Conservation (phyloP, 2,797 vertebrate genomes). For the Chelidonichthys spinosus region DNA sequence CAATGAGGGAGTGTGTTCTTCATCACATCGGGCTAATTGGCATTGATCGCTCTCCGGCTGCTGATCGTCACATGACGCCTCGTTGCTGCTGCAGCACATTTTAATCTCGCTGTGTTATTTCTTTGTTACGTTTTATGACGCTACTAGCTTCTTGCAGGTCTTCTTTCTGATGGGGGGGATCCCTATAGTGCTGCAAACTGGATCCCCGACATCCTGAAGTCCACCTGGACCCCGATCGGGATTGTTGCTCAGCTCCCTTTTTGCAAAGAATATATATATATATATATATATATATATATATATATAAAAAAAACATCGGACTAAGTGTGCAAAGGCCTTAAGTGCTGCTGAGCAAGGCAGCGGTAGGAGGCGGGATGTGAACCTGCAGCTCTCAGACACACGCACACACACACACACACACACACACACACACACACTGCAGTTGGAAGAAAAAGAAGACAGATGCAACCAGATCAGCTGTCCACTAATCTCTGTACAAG, state of each 20-base stretch:
- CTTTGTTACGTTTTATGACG: slow-evolving; percentile 46
- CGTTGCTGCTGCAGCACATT: slow-evolving; percentile 42
- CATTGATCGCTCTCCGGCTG: slow-evolving; percentile 9
- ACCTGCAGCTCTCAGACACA: not conserved
- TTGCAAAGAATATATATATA: too few species aligned
- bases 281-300: too few species aligned
- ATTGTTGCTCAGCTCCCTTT: too few species aligned
- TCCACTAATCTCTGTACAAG: slow-evolving; percentile 50
- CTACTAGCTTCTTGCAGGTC: not conserved
- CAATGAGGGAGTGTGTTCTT: not conserved
- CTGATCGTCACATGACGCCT: slow-evolving; percentile 20
- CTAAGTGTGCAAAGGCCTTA: too few species aligned
- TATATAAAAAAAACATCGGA: too few species aligned
- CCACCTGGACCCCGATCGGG: too few species aligned
- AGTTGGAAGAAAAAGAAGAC: slow-evolving; percentile 25
- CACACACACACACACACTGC: slow-evolving; percentile 4
- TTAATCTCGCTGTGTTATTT: slow-evolving; percentile 35
- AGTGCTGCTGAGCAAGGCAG: slow-evolving; percentile 11
- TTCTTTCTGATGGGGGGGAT: too few species aligned
- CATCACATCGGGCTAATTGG: slow-evolving; percentile 14
- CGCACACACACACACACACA: not conserved
- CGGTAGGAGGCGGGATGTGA: not conserved
- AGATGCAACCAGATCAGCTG: slow-evolving; percentile 45
- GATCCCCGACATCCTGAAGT: too few species aligned
- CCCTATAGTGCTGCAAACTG: too few species aligned